These are phyloP conservation scores for Limanda limanda DNA, from an alignment of 2,113 vertebrate genomes.

Conservation along the genomic window DNA sequence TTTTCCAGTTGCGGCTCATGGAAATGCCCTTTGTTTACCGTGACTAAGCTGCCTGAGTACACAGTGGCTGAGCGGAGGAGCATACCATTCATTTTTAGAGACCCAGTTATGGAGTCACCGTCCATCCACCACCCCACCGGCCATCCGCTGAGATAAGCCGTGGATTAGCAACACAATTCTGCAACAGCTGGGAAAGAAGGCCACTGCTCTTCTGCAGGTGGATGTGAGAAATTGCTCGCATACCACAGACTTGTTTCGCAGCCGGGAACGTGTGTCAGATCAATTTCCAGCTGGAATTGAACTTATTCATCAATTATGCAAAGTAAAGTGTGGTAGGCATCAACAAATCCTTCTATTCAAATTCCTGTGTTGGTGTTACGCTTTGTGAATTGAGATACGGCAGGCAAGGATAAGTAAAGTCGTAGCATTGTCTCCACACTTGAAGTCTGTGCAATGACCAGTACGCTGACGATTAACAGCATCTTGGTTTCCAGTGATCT, in stretches of 20 bases:
- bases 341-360: not conserved
- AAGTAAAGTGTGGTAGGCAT: not conserved
- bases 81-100: slow-evolving; percentile 59
- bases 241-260: slow-evolving; percentile 16
- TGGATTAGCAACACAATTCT: slow-evolving; percentile 41
- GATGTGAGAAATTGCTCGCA: slow-evolving; percentile 30
- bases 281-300: not conserved
- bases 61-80: slow-evolving; percentile 15
- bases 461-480: slow-evolving; percentile 2
- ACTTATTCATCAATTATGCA: not conserved
- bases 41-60: slow-evolving; percentile 23
- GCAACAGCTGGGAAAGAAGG: slow-evolving; percentile 46
- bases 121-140: slow-evolving; percentile 32
- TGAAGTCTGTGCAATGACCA: not conserved
- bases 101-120: slow-evolving; percentile 25
- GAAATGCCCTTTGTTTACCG: slow-evolving; percentile 28
- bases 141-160: slow-evolving; percentile 31
- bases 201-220: slow-evolving; percentile 35
- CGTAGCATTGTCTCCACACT: slow-evolving; percentile 17
- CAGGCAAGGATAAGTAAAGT: slow-evolving; percentile 5
- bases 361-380: not conserved
- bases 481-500: slow-evolving; percentile 24
- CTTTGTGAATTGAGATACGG: slow-evolving; percentile 9
- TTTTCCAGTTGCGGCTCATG: not conserved
- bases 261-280: slow-evolving; percentile 10